phyloP scores from a whole-genome alignment of 2,888 invertebrate species.

The Macropis europaea region DNA sequence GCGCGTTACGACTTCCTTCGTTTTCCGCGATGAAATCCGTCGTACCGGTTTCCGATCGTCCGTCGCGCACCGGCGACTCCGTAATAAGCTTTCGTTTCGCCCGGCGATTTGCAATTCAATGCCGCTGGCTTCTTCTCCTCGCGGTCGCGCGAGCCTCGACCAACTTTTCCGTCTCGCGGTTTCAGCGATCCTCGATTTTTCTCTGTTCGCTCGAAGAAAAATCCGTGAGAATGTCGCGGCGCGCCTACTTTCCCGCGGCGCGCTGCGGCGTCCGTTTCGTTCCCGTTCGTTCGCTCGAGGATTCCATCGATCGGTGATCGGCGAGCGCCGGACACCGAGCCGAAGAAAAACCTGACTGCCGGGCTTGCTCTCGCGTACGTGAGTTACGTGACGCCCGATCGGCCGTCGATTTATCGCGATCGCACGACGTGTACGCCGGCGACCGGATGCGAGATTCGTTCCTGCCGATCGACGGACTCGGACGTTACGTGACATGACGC shows the following conservation, averaged over 20 bases:
- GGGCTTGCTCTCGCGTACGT: constrained; percentile 66
- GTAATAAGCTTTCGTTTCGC: constrained; percentile 13
- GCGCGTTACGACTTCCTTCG: background rate
- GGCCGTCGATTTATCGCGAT: constrained; percentile 73
- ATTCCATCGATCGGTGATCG: constrained; percentile 67
- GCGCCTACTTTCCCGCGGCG: constrained; percentile 68
- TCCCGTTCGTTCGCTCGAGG: constrained; percentile 42
- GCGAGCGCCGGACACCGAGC: constrained; percentile 56
- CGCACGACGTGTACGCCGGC: constrained; percentile 56
- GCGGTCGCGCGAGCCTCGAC: background rate
- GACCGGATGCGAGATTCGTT: constrained; percentile 65
- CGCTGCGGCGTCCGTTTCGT: constrained; percentile 55
- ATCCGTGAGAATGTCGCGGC: constrained; percentile 68
- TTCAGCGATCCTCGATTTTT: constrained; percentile 10
- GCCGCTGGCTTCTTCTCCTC: background rate
- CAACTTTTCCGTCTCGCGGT: constrained; percentile 20
- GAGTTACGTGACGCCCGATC: constrained; percentile 75
- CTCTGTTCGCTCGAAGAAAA: constrained; percentile 56
- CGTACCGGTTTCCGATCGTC: background rate
- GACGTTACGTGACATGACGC: constrained; percentile 51
- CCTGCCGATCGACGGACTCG: constrained; percentile 48
- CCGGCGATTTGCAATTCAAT: constrained; percentile 34
- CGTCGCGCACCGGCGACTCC: background rate
- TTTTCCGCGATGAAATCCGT: background rate
- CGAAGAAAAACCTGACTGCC: constrained; percentile 69